A percentile compares a stretch with the other conserved stretches of the same genome.
Evolutionary conservation across 2,888 invertebrate genomes (phyloP).

Genomic region (Hyposoter dolosus): DNA sequence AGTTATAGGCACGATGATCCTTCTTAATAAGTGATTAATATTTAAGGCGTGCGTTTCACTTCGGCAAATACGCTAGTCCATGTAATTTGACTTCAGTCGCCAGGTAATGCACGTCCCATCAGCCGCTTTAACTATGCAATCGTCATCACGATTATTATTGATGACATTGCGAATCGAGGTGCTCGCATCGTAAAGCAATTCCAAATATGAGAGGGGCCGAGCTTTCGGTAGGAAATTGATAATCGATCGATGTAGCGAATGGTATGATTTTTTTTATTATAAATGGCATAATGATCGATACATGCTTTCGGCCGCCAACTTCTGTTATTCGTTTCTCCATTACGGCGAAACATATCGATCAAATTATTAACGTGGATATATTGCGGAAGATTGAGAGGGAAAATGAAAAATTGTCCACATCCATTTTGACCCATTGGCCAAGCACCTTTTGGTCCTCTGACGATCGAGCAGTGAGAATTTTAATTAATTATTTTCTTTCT

Average conservation of each 20-base stretch:
- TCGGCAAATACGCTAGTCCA: neutral
- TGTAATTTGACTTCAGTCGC: neutral
- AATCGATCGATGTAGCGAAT: neutral
- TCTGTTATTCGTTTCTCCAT: neutral
- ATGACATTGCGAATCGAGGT: neutral
- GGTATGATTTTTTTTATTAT: neutral
- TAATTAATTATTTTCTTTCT: slow-evolving; percentile 40
- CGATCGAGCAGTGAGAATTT: neutral
- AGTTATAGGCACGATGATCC: neutral
- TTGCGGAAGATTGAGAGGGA: neutral
- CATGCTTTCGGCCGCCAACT: neutral
- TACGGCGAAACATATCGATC: neutral
- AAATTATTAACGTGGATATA: neutral
- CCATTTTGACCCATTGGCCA: neutral
- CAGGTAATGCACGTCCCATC: neutral
- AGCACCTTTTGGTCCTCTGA: neutral
- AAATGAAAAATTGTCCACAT: neutral
- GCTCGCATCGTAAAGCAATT: neutral
- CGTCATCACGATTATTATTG: neutral
- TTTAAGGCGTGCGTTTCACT: too few species aligned
- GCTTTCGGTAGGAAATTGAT: neutral
- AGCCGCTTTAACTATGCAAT: neutral
- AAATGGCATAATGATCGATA: neutral
- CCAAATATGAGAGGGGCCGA: neutral
- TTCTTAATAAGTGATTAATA: neutral